A percentile compares a stretch with the other conserved stretches of the same genome.
Evolutionary conservation across 2,888 invertebrate genomes (phyloP).

Genomic region (Prosopocoilus inquinatus): DNA sequence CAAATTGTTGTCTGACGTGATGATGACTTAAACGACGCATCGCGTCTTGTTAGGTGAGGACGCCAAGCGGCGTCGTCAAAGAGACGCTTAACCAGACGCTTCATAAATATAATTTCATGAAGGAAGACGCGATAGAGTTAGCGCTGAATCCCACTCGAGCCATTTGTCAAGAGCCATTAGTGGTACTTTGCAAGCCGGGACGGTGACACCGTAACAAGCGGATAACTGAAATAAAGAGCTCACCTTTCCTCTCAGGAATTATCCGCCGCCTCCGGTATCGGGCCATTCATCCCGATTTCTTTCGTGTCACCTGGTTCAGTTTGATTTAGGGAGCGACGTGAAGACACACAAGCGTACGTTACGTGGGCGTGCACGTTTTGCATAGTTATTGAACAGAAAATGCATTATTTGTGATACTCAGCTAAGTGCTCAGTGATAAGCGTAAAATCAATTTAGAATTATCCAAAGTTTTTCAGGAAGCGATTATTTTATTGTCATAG

Average conservation of each 20-base stretch:
- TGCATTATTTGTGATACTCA: too few species aligned
- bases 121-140: constrained; percentile 7
- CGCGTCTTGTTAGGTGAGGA: background rate
- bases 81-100: constrained; percentile 1
- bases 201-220: constrained; percentile 45
- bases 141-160: constrained; percentile 35
- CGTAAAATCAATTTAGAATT: too few species aligned
- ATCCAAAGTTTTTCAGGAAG: too few species aligned
- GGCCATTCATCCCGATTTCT: constrained; percentile 34
- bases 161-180: constrained; percentile 46
- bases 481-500: too few species aligned
- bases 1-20: too few species aligned
- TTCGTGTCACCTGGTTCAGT: constrained; percentile 24
- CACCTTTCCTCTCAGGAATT: constrained; percentile 45
- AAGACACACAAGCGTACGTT: background rate
- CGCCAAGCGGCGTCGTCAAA: background rate
- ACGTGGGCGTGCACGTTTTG: too few species aligned
- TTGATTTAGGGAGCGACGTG: constrained; percentile 29
- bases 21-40: too few species aligned
- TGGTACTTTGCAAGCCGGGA: constrained; percentile 43
- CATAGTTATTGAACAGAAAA: too few species aligned
- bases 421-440: too few species aligned
- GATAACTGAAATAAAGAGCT: constrained; percentile 48
- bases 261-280: constrained; percentile 37
- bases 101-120: constrained; percentile 6